Base-by-base conservation (phyloP, 1,140 invertebrate species). In the Drosophila paulistorum region DNA sequence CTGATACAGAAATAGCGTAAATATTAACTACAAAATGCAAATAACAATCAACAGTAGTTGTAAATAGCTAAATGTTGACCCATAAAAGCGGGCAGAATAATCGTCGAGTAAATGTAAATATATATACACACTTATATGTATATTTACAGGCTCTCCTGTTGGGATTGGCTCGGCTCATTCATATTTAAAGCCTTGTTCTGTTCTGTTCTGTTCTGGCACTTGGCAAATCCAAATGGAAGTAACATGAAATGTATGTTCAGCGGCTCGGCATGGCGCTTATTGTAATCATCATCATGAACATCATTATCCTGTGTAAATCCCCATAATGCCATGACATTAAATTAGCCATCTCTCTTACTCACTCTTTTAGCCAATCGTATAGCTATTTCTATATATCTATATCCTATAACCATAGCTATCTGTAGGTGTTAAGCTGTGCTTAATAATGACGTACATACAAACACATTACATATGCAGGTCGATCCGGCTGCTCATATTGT, bases 401-500 rank as follows among this genome's bases (percentile, higher is more conserved):
- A 33, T 42, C 57, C 59, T 9, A 39, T 62, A 17, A 30, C 30
- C 30, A 30, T 30, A 30, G 30, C 33, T 20, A 20, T 20, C 13
- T 20, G 66, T 71, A 77, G 58, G 72, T 77, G 79, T 77, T 79
- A 79, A 81, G 71, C 72, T 77, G 62, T 80, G 75, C 76, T 89
- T 89, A 64, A 79, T 83, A 77, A 79, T 83, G 82, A 79, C 69
- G 71, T 51, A 51, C 45, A 23, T 14, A 20, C 45, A 51, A 2
- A 42, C 26, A 81, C 68, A 85, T 86, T 85, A 78, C 81, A 86
- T 78, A 85, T 85, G 81, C 81, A 75, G 73, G 77, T 65, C 63
- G 78, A 11, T 76, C 65, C 64, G 68, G 68, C 41, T 77, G 37
- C 65, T 65, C 54, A 55, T 48, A 66, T 64, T 51, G 37, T n/a